Evolutionary conservation across 2,888 invertebrate genomes (phyloP).

Genomic region (Lagria hirta): DNA sequence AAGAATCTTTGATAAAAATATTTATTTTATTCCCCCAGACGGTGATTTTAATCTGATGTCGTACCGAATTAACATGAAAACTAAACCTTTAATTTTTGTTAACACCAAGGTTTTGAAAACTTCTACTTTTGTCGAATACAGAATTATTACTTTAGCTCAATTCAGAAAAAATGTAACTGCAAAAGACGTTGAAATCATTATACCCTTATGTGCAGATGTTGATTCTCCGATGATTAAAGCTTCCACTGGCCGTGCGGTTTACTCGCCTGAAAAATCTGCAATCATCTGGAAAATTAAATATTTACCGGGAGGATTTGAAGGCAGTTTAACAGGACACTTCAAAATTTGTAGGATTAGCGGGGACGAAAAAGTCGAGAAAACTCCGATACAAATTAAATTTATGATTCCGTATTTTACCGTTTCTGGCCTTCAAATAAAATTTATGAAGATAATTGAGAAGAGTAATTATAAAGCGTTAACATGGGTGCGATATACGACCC

Average conservation of each 20-base stretch:
- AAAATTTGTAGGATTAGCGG: constrained; percentile 87
- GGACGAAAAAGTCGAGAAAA: constrained; percentile 87
- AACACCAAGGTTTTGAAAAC: constrained; percentile 95
- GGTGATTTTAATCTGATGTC: constrained; percentile 97
- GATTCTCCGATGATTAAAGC: constrained; percentile 95
- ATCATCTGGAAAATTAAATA: constrained; percentile 95
- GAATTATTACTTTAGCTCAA: constrained; percentile 95
- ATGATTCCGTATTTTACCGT: constrained; percentile 97
- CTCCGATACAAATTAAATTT: constrained; percentile 93
- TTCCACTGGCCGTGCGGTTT: constrained; percentile 88
- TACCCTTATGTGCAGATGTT: constrained; percentile 88
- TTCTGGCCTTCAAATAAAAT: constrained; percentile 89
- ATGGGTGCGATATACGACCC: constrained; percentile 95
- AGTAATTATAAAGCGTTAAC: constrained; percentile 95
- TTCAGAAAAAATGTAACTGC: constrained; percentile 93
- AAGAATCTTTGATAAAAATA: constrained; percentile 91
- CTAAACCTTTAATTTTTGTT: constrained; percentile 93
- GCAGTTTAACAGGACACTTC: constrained; percentile 91
- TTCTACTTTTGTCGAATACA: constrained; percentile 91
- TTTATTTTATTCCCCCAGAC: constrained; percentile 94
- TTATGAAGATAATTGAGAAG: constrained; percentile 93
- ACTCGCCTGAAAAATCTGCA: constrained; percentile 89
- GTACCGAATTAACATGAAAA: constrained; percentile 82
- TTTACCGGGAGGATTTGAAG: constrained; percentile 93
- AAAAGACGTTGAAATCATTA: constrained; percentile 92